Evolutionary conservation across 1,140 invertebrate species (phyloP), one percentile per base, ranked within the genome.

Genomic region (Camponotus vicinus): DNA sequence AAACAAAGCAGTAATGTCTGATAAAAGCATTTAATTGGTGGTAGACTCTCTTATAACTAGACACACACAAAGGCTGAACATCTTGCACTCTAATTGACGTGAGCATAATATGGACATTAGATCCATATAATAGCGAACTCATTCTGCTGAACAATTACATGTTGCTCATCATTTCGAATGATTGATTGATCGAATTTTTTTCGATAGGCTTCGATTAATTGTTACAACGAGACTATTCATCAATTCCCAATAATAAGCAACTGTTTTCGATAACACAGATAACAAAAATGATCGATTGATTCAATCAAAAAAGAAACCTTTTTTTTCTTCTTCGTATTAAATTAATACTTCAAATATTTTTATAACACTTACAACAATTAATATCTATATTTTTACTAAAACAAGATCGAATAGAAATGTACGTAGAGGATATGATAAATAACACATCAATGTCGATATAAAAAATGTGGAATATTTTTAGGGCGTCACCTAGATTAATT

Each of bases 101-200:
- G 11, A 13, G 1, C 34, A n/a, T 76, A 61, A 52, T 37, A 1
- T 15, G 11, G 5, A 66, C 32, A 78, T 78, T 77, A 77, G 3
- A 52, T 64, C 9, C 0, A 27, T 45, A 34, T 42, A 42, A 61
- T 21, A 3, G 11, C 42, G 13, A 64, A 49, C n/a, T 34, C 18
- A 64, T 49, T 34, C 6, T 34, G 13, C 42, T 52, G 13, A 64
- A 34, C 11, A 11, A 3, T 49, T 34, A 57, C 37, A 9, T 32
- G 13, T 45, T 42, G 42, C 34, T 42, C 21, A 57, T 27, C 34
- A 67, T 61, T 2, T 49, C 18, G 32, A 64, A 45, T 78, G 40
- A 78, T 78, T 45, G 40, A 78, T 64, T 45, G 27, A 78, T 66
- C 37, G 11, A 78, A 64, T 64, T 49, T 49, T 6, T 6, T 15